phyloP scores from a whole-genome alignment of 2,797 vertebrate species.

The Scolopax bukidnonensis region DNA sequence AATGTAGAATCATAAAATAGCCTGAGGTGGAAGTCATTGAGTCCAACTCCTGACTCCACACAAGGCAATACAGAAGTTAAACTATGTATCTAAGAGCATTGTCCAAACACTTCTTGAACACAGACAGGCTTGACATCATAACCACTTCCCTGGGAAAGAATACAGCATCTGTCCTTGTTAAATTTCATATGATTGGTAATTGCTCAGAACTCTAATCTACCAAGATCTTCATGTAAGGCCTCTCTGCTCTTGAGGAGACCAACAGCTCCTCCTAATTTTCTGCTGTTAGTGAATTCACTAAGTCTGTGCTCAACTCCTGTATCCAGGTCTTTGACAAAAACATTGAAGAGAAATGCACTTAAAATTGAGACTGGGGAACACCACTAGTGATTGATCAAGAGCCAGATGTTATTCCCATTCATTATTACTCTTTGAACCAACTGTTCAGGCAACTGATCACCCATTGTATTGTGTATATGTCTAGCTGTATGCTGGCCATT shows the following conservation, averaged over 20 bases:
- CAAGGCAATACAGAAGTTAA: neutral
- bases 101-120: neutral
- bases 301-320: neutral
- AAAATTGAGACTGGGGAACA: neutral
- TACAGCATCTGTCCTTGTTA: neutral
- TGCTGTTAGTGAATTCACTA: neutral
- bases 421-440: neutral
- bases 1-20: neutral
- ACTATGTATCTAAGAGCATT: neutral
- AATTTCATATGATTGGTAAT: neutral
- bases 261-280: neutral
- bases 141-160: neutral
- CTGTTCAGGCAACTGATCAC: neutral
- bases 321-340: neutral
- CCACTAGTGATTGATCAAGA: neutral
- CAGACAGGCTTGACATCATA: neutral
- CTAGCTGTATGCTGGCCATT: neutral
- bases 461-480: neutral
- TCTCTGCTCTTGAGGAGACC: neutral
- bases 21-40: neutral
- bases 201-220: neutral
- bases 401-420: neutral
- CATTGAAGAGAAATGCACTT: neutral
- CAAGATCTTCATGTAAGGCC: neutral
- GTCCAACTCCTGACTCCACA: neutral